Conservation (phyloP, 2,888 invertebrate species). For the Amorpha juglandis region DNA sequence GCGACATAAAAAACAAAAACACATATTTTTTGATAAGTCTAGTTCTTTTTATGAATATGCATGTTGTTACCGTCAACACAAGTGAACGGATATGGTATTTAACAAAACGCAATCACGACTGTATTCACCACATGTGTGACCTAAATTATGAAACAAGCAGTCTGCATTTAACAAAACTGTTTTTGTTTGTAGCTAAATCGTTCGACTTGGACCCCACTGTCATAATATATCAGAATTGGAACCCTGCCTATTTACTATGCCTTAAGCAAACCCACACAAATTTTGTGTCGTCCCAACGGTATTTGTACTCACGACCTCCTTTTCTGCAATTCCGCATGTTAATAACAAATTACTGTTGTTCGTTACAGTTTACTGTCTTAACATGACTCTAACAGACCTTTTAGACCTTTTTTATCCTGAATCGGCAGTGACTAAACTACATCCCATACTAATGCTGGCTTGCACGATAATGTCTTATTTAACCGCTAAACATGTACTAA, state of each 20-base stretch:
- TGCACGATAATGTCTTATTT: too few relatives aligned
- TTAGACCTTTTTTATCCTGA: background rate
- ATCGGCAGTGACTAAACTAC: too few relatives aligned
- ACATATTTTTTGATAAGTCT: too few relatives aligned
- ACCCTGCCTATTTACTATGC: constrained; percentile 39
- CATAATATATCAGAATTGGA: constrained; percentile 34
- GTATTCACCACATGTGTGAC: constrained; percentile 11
- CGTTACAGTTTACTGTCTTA: constrained; percentile 1
- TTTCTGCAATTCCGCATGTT: constrained; percentile 38
- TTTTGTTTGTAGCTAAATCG: constrained; percentile 25
- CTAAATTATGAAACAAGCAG: constrained; percentile 9
- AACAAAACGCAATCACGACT: background rate
- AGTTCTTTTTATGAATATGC: background rate
- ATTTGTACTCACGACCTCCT: constrained; percentile 35
- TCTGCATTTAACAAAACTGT: constrained; percentile 14
- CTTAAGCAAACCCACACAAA: constrained; percentile 38
- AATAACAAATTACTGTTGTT: constrained; percentile 31
- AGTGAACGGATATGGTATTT: background rate
- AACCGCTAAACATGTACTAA: too few relatives aligned
- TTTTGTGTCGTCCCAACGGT: constrained; percentile 38
- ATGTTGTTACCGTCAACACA: background rate
- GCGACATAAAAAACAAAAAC: too few relatives aligned
- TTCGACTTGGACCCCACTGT: constrained; percentile 28
- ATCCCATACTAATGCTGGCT: too few relatives aligned
- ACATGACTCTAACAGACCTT: background rate